Evolutionary conservation across 2,888 invertebrate genomes (phyloP), one percentile per base, ranked within the genome.

Genomic region (Meganola albula): DNA sequence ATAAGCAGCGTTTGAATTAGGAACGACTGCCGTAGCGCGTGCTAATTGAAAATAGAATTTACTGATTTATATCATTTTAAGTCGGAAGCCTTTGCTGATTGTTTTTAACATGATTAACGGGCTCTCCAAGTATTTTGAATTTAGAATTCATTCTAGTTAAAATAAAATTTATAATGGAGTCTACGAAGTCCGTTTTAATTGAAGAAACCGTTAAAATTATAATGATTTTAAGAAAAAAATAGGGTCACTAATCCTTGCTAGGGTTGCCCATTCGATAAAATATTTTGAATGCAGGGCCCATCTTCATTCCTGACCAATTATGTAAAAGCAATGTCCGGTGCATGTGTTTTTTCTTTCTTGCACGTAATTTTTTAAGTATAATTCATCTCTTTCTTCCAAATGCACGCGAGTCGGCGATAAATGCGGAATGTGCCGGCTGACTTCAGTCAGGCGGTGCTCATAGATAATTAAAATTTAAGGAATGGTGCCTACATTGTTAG

Each of bases 381-480:
- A 29, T 44, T 57, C 41, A 49, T 79, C 80, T 54, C 67, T 58
- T 52, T 80, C 63, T 18, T 46, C 33, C 71, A 63, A 65, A 65
- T 74, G 82, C 78, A 74, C 70, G 66, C 60, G 77, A 76, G 72
- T 58, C 63, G 69, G 65, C 73, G 83, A 83, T 84, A 84, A 79
- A 70, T 62, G 57, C 58, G 80, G 83, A 84, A 85, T 84, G 83
- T 58, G 80, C 74, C 85, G 84, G 82, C 80, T 75, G 73, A 80
- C 79, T 83, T 83, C 82, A 84, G 76, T 74, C 75, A 73, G 63
- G 65, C 74, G 77, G 76, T 64, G 65, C 69, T 82, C 83, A 83
- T 84, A 84, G 84, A 83, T 75, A 74, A 80, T 82, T 83, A 82
- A 82, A 83, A 83, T 80, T 78, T 72, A 74, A 80, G 79, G 79